phyloP scores from a whole-genome alignment of 2,797 vertebrate genomes.

The Ammospiza maritima region DNA sequence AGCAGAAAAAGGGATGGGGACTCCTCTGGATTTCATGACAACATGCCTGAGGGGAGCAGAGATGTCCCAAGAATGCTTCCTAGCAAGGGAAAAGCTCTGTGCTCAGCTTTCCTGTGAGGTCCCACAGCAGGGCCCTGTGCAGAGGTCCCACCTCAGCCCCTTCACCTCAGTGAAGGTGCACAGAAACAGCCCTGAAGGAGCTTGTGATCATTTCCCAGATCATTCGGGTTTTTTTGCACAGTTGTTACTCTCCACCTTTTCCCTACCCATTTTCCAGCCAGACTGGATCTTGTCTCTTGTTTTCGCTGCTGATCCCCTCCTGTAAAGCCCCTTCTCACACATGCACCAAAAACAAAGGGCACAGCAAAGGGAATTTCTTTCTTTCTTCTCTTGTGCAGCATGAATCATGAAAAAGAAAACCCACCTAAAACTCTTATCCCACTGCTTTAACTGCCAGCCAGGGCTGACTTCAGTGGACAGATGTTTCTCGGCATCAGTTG shows the following conservation, averaged over 20 bases:
- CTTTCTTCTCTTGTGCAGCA: background rate
- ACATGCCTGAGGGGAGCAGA: background rate
- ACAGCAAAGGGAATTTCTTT: background rate
- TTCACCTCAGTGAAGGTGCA: too few relatives aligned
- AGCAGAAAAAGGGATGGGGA: background rate
- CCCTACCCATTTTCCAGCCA: background rate
- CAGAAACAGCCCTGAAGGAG: background rate
- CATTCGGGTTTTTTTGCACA: background rate
- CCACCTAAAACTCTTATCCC: background rate
- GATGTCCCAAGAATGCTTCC: background rate
- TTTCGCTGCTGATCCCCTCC: background rate
- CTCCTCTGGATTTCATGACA: background rate
- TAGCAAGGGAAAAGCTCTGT: background rate
- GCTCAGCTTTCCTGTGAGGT: background rate
- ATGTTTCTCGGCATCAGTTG: accelerated
- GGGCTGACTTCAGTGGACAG: background rate
- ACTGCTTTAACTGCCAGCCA: background rate
- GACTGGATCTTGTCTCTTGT: accelerated
- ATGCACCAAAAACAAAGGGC: background rate
- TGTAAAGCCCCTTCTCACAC: background rate
- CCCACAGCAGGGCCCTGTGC: accelerated
- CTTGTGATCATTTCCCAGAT: background rate
- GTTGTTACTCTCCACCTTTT: background rate
- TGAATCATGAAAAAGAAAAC: background rate
- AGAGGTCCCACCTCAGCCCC: background rate